phyloP scores from a whole-genome alignment of 64 coral and sea anemone genomes.

The Montipora sp. region DNA sequence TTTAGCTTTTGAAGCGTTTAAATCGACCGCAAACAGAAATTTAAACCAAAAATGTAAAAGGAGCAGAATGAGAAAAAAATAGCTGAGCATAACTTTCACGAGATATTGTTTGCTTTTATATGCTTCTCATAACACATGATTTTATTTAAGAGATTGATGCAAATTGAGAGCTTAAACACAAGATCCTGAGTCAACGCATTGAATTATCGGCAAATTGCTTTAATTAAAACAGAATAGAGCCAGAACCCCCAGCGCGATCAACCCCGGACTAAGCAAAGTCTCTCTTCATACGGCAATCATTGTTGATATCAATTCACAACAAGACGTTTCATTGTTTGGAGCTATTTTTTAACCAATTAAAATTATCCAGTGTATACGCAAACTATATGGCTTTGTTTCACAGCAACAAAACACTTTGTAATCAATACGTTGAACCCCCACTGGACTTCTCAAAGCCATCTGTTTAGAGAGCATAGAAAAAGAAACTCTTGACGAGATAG shows the following conservation, averaged over 20 bases:
- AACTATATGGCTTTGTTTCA: slow-evolving; percentile 5
- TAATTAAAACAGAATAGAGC: neutral
- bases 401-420: slow-evolving; percentile 2
- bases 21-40: too few species aligned
- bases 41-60: neutral
- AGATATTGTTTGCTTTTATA: neutral
- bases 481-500: neutral
- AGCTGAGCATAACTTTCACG: neutral
- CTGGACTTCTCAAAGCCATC: neutral
- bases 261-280: neutral
- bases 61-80: neutral
- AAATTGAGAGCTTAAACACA: neutral
- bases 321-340: slow-evolving; percentile 24
- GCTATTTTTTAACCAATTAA: slow-evolving; percentile 42
- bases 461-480: neutral
- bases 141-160: neutral
- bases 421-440: neutral
- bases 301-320: slow-evolving; percentile 16
- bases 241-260: neutral
- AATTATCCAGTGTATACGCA: neutral
- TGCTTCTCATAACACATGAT: neutral
- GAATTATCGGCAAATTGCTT: neutral
- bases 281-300: neutral
- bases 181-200: neutral
- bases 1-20: too few species aligned